These are phyloP conservation scores for Pristionchus arcanus DNA, from an alignment of 2,888 invertebrate species.

Conservation along the genomic window DNA sequence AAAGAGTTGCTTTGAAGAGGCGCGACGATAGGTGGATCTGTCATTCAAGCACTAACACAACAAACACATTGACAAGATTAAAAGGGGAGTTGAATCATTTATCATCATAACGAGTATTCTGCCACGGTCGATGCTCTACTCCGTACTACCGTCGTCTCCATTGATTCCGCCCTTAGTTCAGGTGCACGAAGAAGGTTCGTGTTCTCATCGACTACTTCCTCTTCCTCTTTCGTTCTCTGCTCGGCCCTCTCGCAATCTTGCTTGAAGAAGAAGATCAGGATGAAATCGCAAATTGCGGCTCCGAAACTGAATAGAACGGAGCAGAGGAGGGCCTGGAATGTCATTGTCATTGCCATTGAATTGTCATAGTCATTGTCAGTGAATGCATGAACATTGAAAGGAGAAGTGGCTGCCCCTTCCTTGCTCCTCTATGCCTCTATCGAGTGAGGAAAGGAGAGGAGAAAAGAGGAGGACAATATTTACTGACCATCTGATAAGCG, in stretches of 20 bases:
- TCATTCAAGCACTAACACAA: no score
- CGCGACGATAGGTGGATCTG: no score
- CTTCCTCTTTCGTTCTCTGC: neutral
- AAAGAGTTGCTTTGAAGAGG: no score
- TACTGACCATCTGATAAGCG: constrained; percentile 21
- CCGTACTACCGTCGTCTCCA: neutral
- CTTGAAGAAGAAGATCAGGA: neutral
- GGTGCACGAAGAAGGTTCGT: neutral
- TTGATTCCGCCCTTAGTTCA: neutral
- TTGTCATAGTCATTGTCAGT: no score
- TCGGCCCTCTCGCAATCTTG: neutral
- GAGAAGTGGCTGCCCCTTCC: neutral
- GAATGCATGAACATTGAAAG: no score
- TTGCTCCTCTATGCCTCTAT: neutral
- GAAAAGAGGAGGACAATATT: no score
- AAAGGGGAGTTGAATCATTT: no score
- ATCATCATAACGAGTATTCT: no score
- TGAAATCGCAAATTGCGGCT: neutral
- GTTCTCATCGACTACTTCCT: neutral
- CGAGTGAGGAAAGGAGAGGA: neutral
- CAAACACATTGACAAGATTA: no score
- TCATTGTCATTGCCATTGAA: no score
- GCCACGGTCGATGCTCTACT: neutral
- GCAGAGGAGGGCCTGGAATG: neutral
- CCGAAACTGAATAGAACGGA: neutral